These are phyloP conservation scores for Eudasyphora cyanicolor DNA, from an alignment of 2,888 invertebrate species.

Conservation along the genomic window DNA sequence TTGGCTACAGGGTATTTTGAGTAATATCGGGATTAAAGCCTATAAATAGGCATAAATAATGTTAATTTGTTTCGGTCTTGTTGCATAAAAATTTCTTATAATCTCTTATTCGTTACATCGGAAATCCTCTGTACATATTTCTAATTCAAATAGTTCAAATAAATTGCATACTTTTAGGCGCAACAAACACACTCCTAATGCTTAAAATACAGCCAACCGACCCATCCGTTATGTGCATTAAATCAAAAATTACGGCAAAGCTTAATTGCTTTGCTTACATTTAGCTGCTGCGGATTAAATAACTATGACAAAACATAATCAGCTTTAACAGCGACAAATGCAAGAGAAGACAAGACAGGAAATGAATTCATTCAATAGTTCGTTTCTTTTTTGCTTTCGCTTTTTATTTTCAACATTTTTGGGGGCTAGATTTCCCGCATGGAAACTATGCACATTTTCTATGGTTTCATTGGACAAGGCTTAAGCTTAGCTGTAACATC, in stretches of 20 bases:
- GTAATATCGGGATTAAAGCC: too few species aligned
- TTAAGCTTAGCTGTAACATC: conserved; percentile 18
- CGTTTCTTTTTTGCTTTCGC: neutral
- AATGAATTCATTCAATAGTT: neutral
- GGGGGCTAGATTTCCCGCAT: neutral
- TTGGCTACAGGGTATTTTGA: too few species aligned
- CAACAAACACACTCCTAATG: neutral
- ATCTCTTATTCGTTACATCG: too few species aligned
- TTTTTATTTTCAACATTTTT: neutral
- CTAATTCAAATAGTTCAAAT: neutral
- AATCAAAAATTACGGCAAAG: neutral
- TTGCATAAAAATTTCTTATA: too few species aligned
- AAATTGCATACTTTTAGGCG: conserved; percentile 37
- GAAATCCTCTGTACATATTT: too few species aligned
- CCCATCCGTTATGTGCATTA: neutral
- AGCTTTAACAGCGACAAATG: neutral
- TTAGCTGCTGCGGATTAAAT: conserved; percentile 33
- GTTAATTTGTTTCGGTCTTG: too few species aligned
- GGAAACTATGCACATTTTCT: neutral
- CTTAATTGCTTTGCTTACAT: conserved; percentile 31
- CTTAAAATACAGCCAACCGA: neutral
- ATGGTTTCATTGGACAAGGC: conserved; percentile 31
- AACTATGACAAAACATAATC: conserved; percentile 1
- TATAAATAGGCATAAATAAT: too few species aligned
- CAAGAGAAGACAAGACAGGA: neutral